Percentiles rank a stretch among this genome's conserved stretches.
Conservation (phyloP, 2,113 vertebrate species). For the Lonchura striata region DNA sequence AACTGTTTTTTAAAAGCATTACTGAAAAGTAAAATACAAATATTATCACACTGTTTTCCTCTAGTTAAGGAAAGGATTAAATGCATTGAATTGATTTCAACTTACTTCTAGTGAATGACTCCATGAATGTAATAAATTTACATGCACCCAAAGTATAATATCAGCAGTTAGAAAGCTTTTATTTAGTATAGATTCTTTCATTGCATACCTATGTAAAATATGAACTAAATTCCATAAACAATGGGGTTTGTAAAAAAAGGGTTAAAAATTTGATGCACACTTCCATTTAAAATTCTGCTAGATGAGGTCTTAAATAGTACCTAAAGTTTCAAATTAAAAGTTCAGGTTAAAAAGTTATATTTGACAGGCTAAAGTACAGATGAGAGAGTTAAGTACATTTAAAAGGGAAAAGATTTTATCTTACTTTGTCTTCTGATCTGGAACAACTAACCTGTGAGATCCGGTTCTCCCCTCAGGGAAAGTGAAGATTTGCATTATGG, state of each 20-base stretch:
- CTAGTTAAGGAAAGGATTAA: neutral
- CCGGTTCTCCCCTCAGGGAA: neutral
- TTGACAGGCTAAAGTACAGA: neutral
- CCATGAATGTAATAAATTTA: neutral
- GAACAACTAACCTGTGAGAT: neutral
- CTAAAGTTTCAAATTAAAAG: neutral
- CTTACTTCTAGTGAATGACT: neutral
- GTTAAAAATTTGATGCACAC: neutral
- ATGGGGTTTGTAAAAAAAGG: fast-evolving
- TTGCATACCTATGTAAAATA: neutral
- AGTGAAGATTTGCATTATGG: neutral
- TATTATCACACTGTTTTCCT: neutral
- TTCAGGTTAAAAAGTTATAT: neutral
- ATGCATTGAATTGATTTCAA: neutral
- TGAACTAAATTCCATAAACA: neutral
- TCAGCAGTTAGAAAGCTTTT: neutral
- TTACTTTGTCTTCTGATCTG: slow-evolving; percentile 11
- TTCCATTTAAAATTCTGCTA: neutral
- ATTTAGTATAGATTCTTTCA: neutral
- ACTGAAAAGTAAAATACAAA: neutral
- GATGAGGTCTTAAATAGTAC: neutral
- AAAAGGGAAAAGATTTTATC: neutral
- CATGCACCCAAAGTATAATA: neutral
- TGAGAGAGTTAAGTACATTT: neutral
- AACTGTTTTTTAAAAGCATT: neutral